Evolutionary conservation across 2,888 invertebrate species (phyloP).

Genomic region (Lochmaea crataegi): DNA sequence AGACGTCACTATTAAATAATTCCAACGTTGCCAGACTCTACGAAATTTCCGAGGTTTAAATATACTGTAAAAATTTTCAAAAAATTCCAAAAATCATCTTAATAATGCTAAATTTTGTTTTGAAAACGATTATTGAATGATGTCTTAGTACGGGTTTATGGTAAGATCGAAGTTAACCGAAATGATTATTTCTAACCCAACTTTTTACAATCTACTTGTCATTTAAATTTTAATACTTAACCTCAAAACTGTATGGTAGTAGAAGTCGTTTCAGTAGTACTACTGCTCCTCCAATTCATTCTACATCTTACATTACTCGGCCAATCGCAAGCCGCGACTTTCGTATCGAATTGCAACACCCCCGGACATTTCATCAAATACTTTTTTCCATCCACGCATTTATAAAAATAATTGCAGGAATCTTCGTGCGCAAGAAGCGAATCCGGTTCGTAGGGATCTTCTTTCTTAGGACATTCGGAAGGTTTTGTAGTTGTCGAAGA

Average conservation of each 20-base stretch:
- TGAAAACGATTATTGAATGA: too few species aligned
- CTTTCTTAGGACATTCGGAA: conserved; percentile 30
- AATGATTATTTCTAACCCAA: too few species aligned
- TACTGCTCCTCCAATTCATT: not conserved
- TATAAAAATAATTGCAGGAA: conserved; percentile 49
- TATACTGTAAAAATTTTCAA: too few species aligned
- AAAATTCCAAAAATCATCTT: too few species aligned
- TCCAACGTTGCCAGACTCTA: too few species aligned
- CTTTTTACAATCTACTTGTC: too few species aligned
- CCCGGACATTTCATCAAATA: conserved; percentile 49
- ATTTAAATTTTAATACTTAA: not conserved
- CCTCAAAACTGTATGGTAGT: not conserved
- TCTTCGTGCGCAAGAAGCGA: conserved; percentile 47
- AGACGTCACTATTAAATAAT: too few species aligned
- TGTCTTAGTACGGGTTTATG: too few species aligned
- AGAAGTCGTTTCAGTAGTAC: conserved; percentile 13
- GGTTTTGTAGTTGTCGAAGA: not conserved
- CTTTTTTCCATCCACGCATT: conserved; percentile 47
- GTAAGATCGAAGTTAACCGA: too few species aligned
- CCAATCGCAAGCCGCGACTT: conserved; percentile 47
- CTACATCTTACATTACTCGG: conserved; percentile 42
- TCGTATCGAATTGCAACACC: conserved; percentile 50
- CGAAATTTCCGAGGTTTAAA: too few species aligned
- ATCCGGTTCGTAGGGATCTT: conserved; percentile 31
- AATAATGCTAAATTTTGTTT: too few species aligned